Evolutionary conservation across 2,888 invertebrate species (phyloP).

Genomic region (Synergus laeviventris): DNA sequence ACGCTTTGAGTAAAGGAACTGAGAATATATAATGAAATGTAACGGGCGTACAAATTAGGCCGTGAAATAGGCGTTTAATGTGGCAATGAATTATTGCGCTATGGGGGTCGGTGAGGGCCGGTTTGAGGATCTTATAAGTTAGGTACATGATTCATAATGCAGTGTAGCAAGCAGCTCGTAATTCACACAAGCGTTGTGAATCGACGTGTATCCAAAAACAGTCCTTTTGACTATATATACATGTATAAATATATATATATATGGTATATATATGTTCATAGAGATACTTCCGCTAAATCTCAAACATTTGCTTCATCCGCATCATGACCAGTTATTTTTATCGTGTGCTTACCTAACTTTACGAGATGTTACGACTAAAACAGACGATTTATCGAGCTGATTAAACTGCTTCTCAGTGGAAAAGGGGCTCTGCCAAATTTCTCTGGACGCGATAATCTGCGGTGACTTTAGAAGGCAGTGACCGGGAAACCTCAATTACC

Average conservation of each 20-base stretch:
- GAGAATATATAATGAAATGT: slow-evolving; percentile 45
- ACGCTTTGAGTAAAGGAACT: slow-evolving; percentile 4
- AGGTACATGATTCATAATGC: slow-evolving; percentile 50
- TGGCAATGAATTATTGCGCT: slow-evolving; percentile 60
- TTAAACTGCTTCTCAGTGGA: slow-evolving; percentile 59
- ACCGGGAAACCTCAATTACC: slow-evolving; percentile 58
- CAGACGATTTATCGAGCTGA: slow-evolving; percentile 65
- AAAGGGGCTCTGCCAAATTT: slow-evolving; percentile 53
- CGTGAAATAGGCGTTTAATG: slow-evolving; percentile 64
- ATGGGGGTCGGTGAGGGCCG: slow-evolving; percentile 44
- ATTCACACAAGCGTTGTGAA: slow-evolving; percentile 50
- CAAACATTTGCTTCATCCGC: slow-evolving; percentile 46
- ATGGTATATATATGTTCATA: background rate
- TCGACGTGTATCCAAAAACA: slow-evolving; percentile 47
- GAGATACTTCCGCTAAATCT: slow-evolving; percentile 36
- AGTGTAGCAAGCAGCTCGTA: slow-evolving; percentile 43
- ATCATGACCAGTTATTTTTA: slow-evolving; percentile 65
- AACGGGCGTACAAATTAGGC: slow-evolving; percentile 60
- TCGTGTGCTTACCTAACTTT: slow-evolving; percentile 58
- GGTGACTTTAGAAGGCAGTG: slow-evolving; percentile 54
- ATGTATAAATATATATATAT: slow-evolving; percentile 1
- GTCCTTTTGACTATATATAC: background rate
- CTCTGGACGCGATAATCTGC: slow-evolving; percentile 54
- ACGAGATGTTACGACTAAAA: slow-evolving; percentile 65
- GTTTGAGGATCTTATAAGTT: slow-evolving; percentile 36